Percentiles rank a stretch among this genome's conserved stretches.
Evolutionary conservation across 2,888 invertebrate species (phyloP).

Genomic region (Fissipunctia ypsillon): DNA sequence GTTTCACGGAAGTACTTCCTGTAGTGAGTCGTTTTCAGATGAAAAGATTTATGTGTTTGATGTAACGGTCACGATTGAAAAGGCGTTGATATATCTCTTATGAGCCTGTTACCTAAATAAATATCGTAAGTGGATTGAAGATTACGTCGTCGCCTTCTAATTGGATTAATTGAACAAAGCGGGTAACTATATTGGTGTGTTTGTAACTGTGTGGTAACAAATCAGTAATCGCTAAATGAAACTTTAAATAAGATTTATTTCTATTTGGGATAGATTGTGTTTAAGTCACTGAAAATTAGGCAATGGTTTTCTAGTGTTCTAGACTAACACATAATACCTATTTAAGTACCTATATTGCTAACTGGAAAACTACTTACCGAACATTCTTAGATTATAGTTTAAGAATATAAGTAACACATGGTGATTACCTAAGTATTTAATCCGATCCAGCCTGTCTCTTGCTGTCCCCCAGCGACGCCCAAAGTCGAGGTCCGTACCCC

Average conservation of each 20-base stretch:
- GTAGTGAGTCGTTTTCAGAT: slow-evolving; percentile 43
- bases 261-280: neutral
- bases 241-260: neutral
- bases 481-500: too few relatives aligned
- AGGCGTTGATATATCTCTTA: slow-evolving; percentile 55
- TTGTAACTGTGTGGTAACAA: neutral
- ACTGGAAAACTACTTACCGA: neutral
- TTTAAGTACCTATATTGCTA: neutral
- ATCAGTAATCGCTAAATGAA: neutral
- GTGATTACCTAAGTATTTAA: neutral
- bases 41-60: slow-evolving; percentile 56
- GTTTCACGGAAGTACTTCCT: slow-evolving; percentile 54
- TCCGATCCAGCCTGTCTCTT: too few relatives aligned
- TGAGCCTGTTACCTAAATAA: slow-evolving; percentile 41
- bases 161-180: slow-evolving; percentile 30
- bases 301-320: neutral
- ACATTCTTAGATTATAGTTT: neutral
- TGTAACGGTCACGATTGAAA: slow-evolving; percentile 53
- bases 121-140: slow-evolving; percentile 37
- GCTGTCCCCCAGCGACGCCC: too few relatives aligned
- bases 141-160: slow-evolving; percentile 23
- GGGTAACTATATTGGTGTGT: neutral
- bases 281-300: neutral
- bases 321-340: neutral
- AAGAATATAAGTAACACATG: neutral